A percentile compares a stretch with the other conserved stretches of the same genome.
phyloP scores from a whole-genome alignment of 2,888 invertebrate species.

The Colostygia pectinataria region DNA sequence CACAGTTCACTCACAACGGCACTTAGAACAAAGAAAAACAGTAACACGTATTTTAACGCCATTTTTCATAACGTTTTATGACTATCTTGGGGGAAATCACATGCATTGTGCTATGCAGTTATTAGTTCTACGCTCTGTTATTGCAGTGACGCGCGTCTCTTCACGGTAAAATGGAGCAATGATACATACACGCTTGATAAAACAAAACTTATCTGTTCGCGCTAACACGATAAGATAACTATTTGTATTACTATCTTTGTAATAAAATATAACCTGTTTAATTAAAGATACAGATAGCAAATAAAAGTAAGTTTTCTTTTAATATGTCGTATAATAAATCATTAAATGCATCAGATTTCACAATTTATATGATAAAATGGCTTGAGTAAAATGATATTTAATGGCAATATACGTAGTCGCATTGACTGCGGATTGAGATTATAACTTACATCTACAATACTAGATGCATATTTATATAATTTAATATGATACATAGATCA shows the following conservation, averaged over 20 bases:
- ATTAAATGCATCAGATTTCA: slow-evolving; percentile 9
- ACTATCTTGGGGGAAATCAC: slow-evolving; percentile 24
- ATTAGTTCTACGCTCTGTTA: slow-evolving; percentile 32
- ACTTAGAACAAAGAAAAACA: slow-evolving; percentile 35
- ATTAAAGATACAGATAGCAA: slow-evolving; percentile 8
- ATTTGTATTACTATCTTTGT: slow-evolving; percentile 42
- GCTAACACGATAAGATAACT: slow-evolving; percentile 58
- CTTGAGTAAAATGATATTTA: not conserved
- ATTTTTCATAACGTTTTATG: slow-evolving; percentile 47
- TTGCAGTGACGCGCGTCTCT: slow-evolving; percentile 50
- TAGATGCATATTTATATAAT: too few species aligned
- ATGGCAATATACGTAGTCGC: slow-evolving; percentile 1
- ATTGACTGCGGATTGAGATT: not conserved
- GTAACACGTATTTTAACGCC: slow-evolving; percentile 48
- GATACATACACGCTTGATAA: slow-evolving; percentile 63
- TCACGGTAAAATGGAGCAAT: slow-evolving; percentile 61
- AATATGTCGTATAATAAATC: slow-evolving; percentile 12
- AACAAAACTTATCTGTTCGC: slow-evolving; percentile 56
- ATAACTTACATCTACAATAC: too few species aligned
- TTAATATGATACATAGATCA: too few species aligned
- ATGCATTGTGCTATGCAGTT: slow-evolving; percentile 54
- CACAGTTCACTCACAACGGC: slow-evolving; percentile 57
- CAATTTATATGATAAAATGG: slow-evolving; percentile 1
- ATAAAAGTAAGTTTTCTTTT: slow-evolving; percentile 11
- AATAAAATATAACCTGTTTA: slow-evolving; percentile 25